phyloP scores from a whole-genome alignment of 2,113 vertebrate genomes.

The Proteles cristata region DNA sequence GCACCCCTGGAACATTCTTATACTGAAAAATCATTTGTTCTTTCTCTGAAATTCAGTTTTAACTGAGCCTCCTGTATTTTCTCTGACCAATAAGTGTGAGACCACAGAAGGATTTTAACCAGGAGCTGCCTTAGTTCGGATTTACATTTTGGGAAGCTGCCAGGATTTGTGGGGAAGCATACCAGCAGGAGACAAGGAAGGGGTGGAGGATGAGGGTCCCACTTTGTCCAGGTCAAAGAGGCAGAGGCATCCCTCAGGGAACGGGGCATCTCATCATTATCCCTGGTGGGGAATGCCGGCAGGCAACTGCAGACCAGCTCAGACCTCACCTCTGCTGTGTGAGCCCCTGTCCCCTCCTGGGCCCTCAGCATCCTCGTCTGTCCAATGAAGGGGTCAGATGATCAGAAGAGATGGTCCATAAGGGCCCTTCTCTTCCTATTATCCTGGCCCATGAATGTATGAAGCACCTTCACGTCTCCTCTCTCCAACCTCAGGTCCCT shows the following conservation, averaged over 20 bases:
- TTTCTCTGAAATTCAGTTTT: slow-evolving; percentile 37
- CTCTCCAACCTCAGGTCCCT: background rate
- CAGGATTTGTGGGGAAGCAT: background rate
- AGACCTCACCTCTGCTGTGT: background rate
- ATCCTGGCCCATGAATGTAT: background rate
- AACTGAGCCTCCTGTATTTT: background rate
- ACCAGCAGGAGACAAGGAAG: background rate
- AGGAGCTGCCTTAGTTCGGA: background rate
- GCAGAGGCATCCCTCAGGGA: background rate
- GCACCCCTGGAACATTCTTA: background rate
- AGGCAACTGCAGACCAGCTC: background rate
- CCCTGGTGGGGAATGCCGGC: background rate
- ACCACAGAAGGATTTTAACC: background rate
- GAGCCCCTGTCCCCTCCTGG: background rate
- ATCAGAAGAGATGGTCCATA: background rate
- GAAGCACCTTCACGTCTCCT: background rate
- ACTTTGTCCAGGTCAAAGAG: background rate
- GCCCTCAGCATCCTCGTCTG: background rate
- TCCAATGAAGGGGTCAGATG: background rate
- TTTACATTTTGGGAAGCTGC: background rate
- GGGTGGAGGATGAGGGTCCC: background rate
- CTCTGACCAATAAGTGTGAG: background rate
- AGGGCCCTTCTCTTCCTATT: background rate
- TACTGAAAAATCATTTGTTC: background rate
- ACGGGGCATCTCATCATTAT: background rate